Evolutionary conservation across 2,888 invertebrate species (phyloP).

Genomic region (Oligia fasciuncula): DNA sequence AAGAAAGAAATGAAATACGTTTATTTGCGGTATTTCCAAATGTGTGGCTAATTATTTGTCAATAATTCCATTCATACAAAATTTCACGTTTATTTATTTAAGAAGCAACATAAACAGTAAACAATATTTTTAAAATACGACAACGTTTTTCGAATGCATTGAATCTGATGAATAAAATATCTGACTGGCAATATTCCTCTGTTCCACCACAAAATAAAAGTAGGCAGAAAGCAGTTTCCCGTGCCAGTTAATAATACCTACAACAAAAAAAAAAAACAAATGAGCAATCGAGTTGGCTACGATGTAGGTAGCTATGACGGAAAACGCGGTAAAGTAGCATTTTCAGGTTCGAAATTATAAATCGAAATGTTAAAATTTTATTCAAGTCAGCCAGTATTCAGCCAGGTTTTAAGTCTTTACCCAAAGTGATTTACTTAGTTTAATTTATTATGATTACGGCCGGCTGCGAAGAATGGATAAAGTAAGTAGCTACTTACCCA

Average conservation of each 20-base stretch:
- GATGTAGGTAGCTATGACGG: background rate
- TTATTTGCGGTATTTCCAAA: background rate
- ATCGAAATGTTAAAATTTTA: constrained; percentile 31
- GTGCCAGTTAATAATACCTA: background rate
- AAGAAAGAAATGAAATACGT: no score
- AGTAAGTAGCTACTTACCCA: constrained; percentile 3
- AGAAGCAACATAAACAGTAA: background rate
- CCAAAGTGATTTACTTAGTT: constrained; percentile 41
- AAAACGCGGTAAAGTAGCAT: constrained; percentile 20
- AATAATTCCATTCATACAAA: constrained; percentile 11
- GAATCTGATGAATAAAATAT: constrained; percentile 11
- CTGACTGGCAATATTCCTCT: constrained; percentile 13
- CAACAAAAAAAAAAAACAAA: constrained; percentile 15
- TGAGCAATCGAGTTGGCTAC: background rate
- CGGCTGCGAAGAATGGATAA: constrained; percentile 36
- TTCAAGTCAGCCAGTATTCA: constrained; percentile 10
- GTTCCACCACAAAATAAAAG: constrained; percentile 33
- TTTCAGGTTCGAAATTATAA: constrained; percentile 19
- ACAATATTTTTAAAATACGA: constrained; percentile 6
- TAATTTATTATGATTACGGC: constrained; percentile 51
- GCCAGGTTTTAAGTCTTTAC: constrained; percentile 24
- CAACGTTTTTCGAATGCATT: constrained; percentile 15
- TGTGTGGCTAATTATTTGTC: constrained; percentile 9
- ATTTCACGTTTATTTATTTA: constrained; percentile 15
- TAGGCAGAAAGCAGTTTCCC: constrained; percentile 9